phyloP scores from a whole-genome alignment of 2,113 vertebrate genomes.

The Chlamydotis undulata region DNA sequence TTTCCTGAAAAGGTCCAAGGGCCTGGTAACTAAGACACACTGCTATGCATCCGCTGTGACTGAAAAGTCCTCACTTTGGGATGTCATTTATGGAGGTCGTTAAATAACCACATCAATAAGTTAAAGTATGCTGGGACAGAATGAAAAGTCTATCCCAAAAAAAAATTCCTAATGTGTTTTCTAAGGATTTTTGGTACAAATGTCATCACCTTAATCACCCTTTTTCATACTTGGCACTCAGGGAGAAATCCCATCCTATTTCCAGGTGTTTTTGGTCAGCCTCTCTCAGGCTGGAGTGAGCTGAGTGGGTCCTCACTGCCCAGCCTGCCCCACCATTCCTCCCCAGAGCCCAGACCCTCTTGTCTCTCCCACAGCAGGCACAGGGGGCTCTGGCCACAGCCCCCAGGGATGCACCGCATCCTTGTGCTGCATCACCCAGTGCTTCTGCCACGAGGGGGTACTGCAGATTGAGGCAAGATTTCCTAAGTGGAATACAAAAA shows the following conservation, averaged over 20 bases:
- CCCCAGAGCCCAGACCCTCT: rapidly evolving
- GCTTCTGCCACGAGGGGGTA: not conserved
- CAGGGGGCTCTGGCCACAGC: rapidly evolving
- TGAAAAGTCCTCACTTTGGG: not conserved
- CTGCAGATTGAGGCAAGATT: not conserved
- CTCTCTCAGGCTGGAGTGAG: not conserved
- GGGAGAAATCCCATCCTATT: not conserved
- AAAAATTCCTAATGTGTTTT: not conserved
- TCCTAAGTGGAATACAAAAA: rapidly evolving
- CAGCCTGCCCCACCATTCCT: rapidly evolving
- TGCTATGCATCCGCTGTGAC: not conserved
- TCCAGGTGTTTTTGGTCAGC: not conserved
- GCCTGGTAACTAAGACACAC: not conserved
- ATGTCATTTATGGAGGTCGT: not conserved
- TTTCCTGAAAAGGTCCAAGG: not conserved
- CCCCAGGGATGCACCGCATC: rapidly evolving
- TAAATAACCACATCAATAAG: not conserved
- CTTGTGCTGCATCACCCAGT: rapidly evolving
- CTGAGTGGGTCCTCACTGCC: rapidly evolving
- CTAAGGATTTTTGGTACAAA: not conserved
- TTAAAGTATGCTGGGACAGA: not conserved
- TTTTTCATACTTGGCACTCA: not conserved
- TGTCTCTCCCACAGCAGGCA: rapidly evolving
- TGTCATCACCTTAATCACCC: not conserved
- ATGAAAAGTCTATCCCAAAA: not conserved